phyloP scores from a whole-genome alignment of 2,113 vertebrate genomes.

The Poeciliopsis turrubarensis region DNA sequence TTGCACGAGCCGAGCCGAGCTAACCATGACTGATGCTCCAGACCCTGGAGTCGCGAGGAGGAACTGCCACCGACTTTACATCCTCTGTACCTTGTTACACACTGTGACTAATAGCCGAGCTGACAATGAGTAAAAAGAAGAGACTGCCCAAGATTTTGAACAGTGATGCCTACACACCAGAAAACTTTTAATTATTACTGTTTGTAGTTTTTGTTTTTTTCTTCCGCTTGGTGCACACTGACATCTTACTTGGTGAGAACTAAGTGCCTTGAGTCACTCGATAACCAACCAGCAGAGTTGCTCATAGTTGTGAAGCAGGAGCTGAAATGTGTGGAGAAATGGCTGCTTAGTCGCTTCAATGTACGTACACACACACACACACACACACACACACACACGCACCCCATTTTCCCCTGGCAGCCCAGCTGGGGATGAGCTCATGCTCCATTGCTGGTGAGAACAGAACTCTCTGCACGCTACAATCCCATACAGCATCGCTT shows the following conservation, averaged over 20 bases:
- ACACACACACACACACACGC: too few species aligned
- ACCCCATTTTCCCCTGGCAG: background rate
- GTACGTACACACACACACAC: background rate
- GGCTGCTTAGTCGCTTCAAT: too few species aligned
- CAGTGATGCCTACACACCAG: background rate
- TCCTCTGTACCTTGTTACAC: background rate
- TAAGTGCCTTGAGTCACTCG: background rate
- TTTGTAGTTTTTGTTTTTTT: background rate
- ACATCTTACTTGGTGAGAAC: conserved; percentile 14
- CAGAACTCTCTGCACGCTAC: conserved; percentile 13
- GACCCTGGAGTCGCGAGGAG: background rate
- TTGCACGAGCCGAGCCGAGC: background rate
- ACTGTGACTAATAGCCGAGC: background rate
- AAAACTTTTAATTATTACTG: background rate
- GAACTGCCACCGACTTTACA: background rate
- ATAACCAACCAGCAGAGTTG: too few species aligned
- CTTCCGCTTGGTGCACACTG: background rate
- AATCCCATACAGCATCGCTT: conserved; percentile 22
- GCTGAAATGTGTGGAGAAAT: too few species aligned
- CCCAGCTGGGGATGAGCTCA: conserved; percentile 70
- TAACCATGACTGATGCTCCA: background rate
- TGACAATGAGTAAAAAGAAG: background rate
- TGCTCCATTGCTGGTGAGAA: conserved; percentile 43
- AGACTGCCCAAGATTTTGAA: background rate
- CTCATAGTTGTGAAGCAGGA: too few species aligned